phyloP scores from a whole-genome alignment of 2,797 vertebrate genomes.

The Chiloscyllium punctatum region DNA sequence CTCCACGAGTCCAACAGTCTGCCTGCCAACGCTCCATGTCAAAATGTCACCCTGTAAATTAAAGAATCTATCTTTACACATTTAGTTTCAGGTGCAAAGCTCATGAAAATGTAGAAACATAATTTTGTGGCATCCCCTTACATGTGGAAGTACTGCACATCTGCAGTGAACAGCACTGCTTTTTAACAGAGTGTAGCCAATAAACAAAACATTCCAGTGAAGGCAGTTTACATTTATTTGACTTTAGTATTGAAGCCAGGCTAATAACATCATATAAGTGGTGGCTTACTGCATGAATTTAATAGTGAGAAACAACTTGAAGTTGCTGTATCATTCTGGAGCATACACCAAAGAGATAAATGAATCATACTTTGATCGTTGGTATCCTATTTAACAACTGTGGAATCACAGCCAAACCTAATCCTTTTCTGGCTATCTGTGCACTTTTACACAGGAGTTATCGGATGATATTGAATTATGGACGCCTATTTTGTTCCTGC shows the following conservation, averaged over 20 bases:
- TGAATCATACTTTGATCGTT: background rate
- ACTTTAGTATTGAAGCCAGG: background rate
- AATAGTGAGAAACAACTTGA: background rate
- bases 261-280: background rate
- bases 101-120: background rate
- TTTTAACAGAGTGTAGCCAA: background rate
- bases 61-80: background rate
- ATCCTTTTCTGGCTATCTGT: background rate
- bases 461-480: background rate
- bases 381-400: background rate
- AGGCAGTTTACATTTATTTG: no score
- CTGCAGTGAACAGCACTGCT: background rate
- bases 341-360: background rate
- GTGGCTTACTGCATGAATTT: background rate
- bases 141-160: conserved; percentile 11
- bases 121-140: background rate
- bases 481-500: background rate
- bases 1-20: background rate
- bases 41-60: background rate
- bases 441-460: no score
- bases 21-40: background rate
- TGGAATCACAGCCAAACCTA: background rate
- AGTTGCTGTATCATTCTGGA: background rate
- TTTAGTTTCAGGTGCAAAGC: background rate
- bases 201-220: background rate